Percentiles rank a stretch among this genome's conserved stretches.
These are phyloP conservation scores for Umimayanthus chanpuru DNA, from an alignment of 92 coral and sea anemone species.

Conservation along the genomic window DNA sequence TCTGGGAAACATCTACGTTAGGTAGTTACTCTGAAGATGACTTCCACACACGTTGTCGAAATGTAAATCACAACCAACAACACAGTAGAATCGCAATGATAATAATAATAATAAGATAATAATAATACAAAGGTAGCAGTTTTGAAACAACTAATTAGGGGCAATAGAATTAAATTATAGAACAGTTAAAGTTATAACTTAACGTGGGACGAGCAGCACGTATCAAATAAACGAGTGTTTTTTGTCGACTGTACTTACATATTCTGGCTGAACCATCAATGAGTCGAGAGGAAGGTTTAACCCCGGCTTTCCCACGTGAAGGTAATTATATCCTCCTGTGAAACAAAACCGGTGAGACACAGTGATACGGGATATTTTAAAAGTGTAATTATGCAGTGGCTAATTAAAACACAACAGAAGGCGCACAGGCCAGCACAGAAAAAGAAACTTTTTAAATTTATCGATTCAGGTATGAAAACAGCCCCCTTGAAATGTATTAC, in stretches of 20 bases:
- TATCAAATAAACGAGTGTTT: neutral
- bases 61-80: too few relatives aligned
- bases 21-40: too few relatives aligned
- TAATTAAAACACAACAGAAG: neutral
- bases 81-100: too few relatives aligned
- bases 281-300: constrained; percentile 90
- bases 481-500: neutral
- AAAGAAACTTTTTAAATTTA: neutral
- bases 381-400: neutral
- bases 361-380: neutral
- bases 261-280: constrained; percentile 98
- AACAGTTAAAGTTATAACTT: too few relatives aligned
- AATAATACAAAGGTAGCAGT: too few relatives aligned
- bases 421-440: neutral
- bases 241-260: constrained; percentile 68
- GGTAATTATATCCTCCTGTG: constrained; percentile 88
- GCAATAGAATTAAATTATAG: too few relatives aligned
- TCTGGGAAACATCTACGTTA: too few relatives aligned
- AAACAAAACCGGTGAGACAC: neutral
- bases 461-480: neutral
- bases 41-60: too few relatives aligned
- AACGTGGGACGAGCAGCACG: neutral
- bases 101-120: too few relatives aligned
- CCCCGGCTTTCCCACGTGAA: constrained; percentile 91
- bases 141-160: too few relatives aligned